phyloP scores from a whole-genome alignment of 1,140 invertebrate species.

The Drosophila novamexicana region DNA sequence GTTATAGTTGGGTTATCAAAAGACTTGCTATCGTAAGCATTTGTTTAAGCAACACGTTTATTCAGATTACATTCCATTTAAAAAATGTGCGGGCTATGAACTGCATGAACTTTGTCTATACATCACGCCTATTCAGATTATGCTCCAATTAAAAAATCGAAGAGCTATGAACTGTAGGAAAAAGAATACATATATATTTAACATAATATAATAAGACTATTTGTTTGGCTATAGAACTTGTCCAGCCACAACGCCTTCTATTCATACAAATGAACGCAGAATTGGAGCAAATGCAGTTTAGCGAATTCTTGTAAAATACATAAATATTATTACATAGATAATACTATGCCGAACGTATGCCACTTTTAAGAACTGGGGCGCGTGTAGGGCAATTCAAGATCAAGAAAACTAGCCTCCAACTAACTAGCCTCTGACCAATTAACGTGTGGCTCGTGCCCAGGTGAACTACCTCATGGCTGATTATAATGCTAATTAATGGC shows the following conservation, averaged over 20 bases:
- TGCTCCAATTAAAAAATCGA: neutral
- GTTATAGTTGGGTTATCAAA: too few species aligned
- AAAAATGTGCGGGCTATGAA: neutral
- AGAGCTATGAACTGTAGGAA: neutral
- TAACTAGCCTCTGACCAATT: slow-evolving; percentile 49
- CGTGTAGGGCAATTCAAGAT: slow-evolving; percentile 69
- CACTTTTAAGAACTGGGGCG: slow-evolving; percentile 24
- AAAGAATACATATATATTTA: neutral
- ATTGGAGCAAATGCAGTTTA: neutral
- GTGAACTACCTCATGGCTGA: slow-evolving; percentile 72
- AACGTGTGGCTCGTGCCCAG: slow-evolving; percentile 73
- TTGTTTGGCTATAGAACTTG: neutral
- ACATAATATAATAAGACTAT: neutral
- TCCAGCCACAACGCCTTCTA: neutral
- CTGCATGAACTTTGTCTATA: neutral
- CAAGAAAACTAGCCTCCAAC: slow-evolving; percentile 36
- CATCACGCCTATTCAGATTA: neutral
- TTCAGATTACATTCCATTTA: neutral
- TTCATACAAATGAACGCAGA: slow-evolving; percentile 19
- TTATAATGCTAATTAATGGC: slow-evolving; percentile 75
- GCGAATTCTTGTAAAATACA: too few species aligned
- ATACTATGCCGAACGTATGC: neutral
- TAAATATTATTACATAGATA: too few species aligned
- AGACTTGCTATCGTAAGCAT: neutral
- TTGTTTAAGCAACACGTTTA: slow-evolving; percentile 4